Evolutionary conservation across 2,888 invertebrate species (phyloP).

Genomic region (Pyralis farinalis): DNA sequence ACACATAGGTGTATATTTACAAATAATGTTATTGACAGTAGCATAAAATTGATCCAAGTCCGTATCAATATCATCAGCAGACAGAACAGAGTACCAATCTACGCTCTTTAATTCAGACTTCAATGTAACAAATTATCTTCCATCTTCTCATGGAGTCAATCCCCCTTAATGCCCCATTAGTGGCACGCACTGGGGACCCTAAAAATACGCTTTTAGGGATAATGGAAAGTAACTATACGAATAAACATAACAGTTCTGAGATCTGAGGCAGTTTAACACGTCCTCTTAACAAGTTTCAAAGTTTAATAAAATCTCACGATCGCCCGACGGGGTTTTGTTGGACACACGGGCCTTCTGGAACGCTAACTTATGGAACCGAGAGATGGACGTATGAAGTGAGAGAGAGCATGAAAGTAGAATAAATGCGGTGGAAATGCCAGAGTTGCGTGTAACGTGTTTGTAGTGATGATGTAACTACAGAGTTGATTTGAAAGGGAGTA

Average conservation of each 20-base stretch:
- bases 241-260: slow-evolving; percentile 31
- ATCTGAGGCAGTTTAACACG: slow-evolving; percentile 33
- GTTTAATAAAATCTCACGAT: slow-evolving; percentile 48
- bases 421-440: no score
- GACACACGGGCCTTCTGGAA: no score
- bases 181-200: neutral
- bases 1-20: neutral
- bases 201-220: slow-evolving; percentile 7
- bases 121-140: no score
- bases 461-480: no score
- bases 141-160: no score
- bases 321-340: slow-evolving; percentile 13
- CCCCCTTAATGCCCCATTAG: neutral
- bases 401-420: no score
- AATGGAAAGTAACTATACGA: slow-evolving; percentile 36
- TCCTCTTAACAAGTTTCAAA: slow-evolving; percentile 42
- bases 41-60: neutral
- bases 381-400: no score
- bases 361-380: no score
- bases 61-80: neutral
- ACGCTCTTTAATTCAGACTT: neutral
- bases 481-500: no score
- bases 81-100: neutral
- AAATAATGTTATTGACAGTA: neutral
- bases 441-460: no score